Conservation (phyloP, 2,113 vertebrate species). For the Mormyrus lacerda region DNA sequence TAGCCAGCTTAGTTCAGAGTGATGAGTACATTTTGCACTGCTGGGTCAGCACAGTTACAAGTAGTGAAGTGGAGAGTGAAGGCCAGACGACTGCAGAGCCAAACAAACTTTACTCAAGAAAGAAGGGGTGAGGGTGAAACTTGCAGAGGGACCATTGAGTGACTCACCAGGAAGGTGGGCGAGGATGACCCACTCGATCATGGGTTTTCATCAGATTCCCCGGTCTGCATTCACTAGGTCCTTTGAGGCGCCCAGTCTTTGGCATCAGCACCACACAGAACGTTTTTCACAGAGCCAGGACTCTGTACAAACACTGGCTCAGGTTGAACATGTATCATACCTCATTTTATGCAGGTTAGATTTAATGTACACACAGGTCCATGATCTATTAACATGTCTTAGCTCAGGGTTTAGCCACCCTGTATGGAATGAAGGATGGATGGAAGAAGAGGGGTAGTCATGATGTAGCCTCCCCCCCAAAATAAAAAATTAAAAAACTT, state of each 20-base stretch:
- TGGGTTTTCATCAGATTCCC: background rate
- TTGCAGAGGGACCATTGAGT: background rate
- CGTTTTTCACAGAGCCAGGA: background rate
- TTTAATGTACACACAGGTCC: background rate
- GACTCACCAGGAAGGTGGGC: background rate
- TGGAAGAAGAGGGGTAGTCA: background rate
- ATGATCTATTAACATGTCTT: background rate
- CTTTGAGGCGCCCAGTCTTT: background rate
- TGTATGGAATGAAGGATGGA: background rate
- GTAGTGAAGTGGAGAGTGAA: too few relatives aligned
- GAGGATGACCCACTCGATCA: too few relatives aligned
- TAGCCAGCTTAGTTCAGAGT: too few relatives aligned
- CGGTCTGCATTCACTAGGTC: background rate
- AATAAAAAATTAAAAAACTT: too few relatives aligned
- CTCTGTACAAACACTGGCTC: background rate
- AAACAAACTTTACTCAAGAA: too few relatives aligned
- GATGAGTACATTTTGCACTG: too few relatives aligned
- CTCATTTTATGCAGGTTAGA: background rate
- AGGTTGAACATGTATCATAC: background rate
- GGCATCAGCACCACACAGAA: background rate
- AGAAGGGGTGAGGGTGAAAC: too few relatives aligned
- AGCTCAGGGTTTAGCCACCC: background rate
- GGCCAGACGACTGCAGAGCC: too few relatives aligned
- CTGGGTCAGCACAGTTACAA: too few relatives aligned
- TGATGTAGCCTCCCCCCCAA: too few relatives aligned